These are phyloP conservation scores for Perca fluviatilis DNA, from an alignment of 2,113 vertebrate species.

Conservation along the genomic window DNA sequence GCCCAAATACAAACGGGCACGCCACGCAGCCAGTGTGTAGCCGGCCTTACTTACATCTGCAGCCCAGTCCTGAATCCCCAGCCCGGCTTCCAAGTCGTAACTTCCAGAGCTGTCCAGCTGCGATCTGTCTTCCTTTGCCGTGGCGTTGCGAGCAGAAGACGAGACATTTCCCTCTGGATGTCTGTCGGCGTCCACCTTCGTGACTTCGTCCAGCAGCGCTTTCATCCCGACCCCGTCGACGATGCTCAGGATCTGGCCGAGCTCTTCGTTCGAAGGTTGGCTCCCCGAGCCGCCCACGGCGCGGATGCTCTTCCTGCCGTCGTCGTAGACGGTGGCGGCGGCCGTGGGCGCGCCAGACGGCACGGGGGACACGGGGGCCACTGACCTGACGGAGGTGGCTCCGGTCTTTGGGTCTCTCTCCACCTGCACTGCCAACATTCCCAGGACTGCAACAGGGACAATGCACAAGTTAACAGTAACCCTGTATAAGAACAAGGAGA, in stretches of 20 bases:
- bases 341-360: conserved; percentile 13
- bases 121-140: not conserved
- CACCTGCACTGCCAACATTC: conserved; percentile 74
- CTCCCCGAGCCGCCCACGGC: conserved; percentile 23
- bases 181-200: not conserved
- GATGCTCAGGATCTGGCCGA: conserved; percentile 72
- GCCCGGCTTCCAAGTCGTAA: not conserved
- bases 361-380: conserved; percentile 69
- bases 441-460: conserved; percentile 70
- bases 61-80: not conserved
- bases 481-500: no score
- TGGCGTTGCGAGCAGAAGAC: not conserved
- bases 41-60: no score
- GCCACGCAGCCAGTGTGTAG: no score
- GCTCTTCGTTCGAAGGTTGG: conserved; percentile 73
- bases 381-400: conserved; percentile 65
- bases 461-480: no score
- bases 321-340: conserved; percentile 71
- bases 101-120: not conserved
- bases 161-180: not conserved
- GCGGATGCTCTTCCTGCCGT: conserved; percentile 77
- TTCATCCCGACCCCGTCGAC: conserved; percentile 70
- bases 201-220: conserved; percentile 65
- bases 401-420: conserved; percentile 79
- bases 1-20: no score